Evolutionary conservation across 2,113 vertebrate genomes (phyloP).

Genomic region (Speoplatyrhinus poulsoni): DNA sequence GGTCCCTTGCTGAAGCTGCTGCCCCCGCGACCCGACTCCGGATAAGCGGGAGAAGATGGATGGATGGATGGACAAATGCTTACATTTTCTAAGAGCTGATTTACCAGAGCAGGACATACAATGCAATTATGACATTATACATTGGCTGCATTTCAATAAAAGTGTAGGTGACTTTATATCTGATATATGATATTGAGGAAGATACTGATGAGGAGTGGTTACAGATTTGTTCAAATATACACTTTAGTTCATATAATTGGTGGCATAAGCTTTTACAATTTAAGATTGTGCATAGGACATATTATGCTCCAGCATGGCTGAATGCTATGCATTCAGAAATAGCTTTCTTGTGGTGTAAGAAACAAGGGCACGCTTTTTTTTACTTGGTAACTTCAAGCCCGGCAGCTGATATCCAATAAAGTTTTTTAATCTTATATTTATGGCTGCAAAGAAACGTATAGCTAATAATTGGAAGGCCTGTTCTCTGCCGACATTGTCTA

Average conservation of each 20-base stretch:
- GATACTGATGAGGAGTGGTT: not conserved
- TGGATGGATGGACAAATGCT: too few species aligned
- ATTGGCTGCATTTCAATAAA: too few species aligned
- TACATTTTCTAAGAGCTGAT: too few species aligned
- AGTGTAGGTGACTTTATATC: too few species aligned
- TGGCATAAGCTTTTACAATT: conserved; percentile 5
- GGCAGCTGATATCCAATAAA: not conserved
- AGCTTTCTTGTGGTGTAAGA: not conserved
- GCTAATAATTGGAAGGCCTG: not conserved
- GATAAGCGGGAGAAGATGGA: too few species aligned
- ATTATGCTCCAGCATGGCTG: conserved; percentile 1
- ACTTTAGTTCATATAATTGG: not conserved
- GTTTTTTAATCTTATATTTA: not conserved
- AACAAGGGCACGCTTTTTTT: not conserved
- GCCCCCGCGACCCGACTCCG: too few species aligned
- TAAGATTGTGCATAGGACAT: conserved; percentile 1
- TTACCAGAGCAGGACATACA: too few species aligned
- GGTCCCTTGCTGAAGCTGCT: too few species aligned
- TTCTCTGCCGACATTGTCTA: too few species aligned
- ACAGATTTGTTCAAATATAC: not conserved
- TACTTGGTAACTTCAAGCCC: not conserved
- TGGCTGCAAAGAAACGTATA: not conserved
- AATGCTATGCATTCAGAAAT: not conserved
- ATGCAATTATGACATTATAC: too few species aligned
- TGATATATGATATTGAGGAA: not conserved